phyloP scores from a whole-genome alignment of 2,113 vertebrate species.

The Polypterus bichir region DNA sequence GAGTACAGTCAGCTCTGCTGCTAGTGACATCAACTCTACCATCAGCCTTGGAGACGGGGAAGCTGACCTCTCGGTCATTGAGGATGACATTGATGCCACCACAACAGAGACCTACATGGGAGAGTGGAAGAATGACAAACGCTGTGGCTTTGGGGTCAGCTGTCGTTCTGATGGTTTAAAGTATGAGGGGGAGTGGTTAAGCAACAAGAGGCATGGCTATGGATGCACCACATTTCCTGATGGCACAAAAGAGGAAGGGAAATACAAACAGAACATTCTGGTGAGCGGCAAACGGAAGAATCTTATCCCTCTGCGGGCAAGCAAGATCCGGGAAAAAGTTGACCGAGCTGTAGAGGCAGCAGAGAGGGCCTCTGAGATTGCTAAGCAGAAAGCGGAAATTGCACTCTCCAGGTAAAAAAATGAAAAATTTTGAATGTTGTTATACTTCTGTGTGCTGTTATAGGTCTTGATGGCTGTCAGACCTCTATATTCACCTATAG shows the following conservation, averaged over 20 bases:
- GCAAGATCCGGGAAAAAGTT: conserved; percentile 95
- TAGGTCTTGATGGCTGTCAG: no score
- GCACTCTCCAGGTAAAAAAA: conserved; percentile 78
- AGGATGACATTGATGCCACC: conserved; percentile 85
- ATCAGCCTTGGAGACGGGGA: conserved; percentile 86
- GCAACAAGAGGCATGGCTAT: conserved; percentile 87
- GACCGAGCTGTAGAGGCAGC: conserved; percentile 84
- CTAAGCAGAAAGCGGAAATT: conserved; percentile 94
- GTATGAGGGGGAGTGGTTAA: conserved; percentile 86
- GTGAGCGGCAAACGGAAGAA: conserved; percentile 95
- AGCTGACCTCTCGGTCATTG: conserved; percentile 59
- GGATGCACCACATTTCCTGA: conserved; percentile 93
- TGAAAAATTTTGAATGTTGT: no score
- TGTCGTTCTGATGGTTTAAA: conserved; percentile 84
- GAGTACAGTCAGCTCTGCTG: conserved; percentile 89
- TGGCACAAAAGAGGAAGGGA: conserved; percentile 93
- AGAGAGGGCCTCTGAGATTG: conserved; percentile 77
- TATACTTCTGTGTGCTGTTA: no score
- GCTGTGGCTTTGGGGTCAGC: conserved; percentile 80
- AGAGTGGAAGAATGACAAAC: conserved; percentile 89
- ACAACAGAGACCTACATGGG: conserved; percentile 88
- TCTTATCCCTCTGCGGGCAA: conserved; percentile 87
- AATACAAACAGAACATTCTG: conserved; percentile 90
- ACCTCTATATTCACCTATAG: no score
- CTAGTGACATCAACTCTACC: conserved; percentile 91